A percentile compares a stretch with the other conserved stretches of the same genome.
Evolutionary conservation across 2,888 invertebrate species (phyloP).

Genomic region (Rhodophaea formosa): DNA sequence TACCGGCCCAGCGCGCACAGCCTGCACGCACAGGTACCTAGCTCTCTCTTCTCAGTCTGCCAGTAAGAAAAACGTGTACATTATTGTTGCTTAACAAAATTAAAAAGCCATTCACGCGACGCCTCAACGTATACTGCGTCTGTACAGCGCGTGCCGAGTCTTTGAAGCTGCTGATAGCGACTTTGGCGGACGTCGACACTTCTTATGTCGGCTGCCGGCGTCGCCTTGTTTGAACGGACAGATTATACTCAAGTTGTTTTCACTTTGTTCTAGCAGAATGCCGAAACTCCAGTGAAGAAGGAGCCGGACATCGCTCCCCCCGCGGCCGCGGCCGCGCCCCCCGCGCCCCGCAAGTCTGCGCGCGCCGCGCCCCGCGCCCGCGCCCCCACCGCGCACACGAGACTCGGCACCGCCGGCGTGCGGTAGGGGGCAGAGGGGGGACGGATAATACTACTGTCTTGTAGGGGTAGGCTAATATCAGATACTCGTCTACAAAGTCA

Average conservation of each 20-base stretch:
- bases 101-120: background rate
- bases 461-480: too few species aligned
- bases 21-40: conserved; percentile 21
- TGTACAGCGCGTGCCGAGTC: too few species aligned
- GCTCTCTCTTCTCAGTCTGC: too few species aligned
- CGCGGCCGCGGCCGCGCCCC: conserved; percentile 54
- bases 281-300: conserved; percentile 46
- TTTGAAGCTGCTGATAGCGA: too few species aligned
- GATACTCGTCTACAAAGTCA: too few species aligned
- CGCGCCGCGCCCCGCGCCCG: conserved; percentile 31
- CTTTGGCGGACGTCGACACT: too few species aligned
- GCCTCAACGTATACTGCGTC: background rate
- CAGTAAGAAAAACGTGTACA: too few species aligned
- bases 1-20: conserved; percentile 83
- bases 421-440: conserved; percentile 39
- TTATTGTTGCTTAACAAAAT: too few species aligned
- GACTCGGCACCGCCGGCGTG: conserved; percentile 57
- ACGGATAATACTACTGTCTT: too few species aligned
- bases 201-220: too few species aligned
- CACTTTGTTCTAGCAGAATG: conserved; percentile 36
- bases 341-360: conserved; percentile 54
- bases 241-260: background rate
- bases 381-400: conserved; percentile 52
- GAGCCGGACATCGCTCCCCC: conserved; percentile 40
- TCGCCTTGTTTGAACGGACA: too few species aligned